A percentile compares a stretch with the other conserved stretches of the same genome.
These are phyloP conservation scores for Archivesica marissinica DNA, from an alignment of 1,140 invertebrate species.

Conservation along the genomic window DNA sequence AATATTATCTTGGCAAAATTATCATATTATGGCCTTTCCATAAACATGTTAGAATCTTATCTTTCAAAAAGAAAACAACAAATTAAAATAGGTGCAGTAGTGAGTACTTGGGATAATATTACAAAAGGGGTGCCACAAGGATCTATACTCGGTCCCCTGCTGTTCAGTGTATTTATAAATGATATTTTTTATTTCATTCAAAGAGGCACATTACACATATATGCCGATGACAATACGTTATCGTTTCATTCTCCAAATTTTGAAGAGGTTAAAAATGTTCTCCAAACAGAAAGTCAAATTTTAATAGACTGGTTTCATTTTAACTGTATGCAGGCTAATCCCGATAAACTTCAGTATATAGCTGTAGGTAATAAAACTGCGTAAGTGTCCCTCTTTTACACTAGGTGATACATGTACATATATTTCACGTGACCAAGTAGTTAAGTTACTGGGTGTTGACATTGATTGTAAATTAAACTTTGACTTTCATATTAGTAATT, in stretches of 20 bases:
- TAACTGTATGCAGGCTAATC: too few species aligned
- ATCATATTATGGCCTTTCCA: not conserved
- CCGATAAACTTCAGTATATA: too few species aligned
- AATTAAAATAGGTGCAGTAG: conserved; percentile 1
- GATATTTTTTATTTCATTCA: conserved; percentile 45
- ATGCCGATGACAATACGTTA: conserved; percentile 40
- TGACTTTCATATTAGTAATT: too few species aligned
- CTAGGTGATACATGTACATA: too few species aligned
- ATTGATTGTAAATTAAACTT: too few species aligned
- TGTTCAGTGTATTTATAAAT: conserved; percentile 47
- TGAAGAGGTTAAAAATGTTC: too few species aligned
- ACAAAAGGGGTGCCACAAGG: conserved; percentile 32
- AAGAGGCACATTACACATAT: conserved; percentile 18
- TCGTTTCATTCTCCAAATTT: too few species aligned
- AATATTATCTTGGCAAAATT: conserved; percentile 8
- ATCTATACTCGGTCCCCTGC: conserved; percentile 25
- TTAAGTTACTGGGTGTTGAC: too few species aligned
- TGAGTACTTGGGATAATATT: not conserved
- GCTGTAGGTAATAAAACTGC: too few species aligned
- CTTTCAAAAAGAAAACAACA: conserved; percentile 6
- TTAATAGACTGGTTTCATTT: too few species aligned
- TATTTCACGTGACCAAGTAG: too few species aligned
- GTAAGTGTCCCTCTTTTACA: not conserved
- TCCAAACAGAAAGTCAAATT: too few species aligned
- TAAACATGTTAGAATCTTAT: not conserved